Percentiles rank a stretch among this genome's conserved stretches.
Conservation (phyloP, 2,888 invertebrate species). For the Euclidia mi region DNA sequence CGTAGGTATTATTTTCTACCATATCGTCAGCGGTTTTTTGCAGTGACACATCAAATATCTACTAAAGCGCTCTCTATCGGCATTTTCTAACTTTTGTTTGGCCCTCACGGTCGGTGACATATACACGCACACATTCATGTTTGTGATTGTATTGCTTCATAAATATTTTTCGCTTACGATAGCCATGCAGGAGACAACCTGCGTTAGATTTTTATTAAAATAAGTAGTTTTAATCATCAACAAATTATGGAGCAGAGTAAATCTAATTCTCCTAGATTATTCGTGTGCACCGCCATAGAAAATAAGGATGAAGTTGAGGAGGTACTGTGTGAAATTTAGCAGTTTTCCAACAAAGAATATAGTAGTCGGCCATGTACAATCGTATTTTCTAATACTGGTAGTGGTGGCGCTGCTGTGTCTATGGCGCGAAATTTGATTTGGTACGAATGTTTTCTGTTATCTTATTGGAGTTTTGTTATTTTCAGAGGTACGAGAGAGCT, state of each 20-base stretch:
- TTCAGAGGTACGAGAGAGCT: constrained; percentile 97
- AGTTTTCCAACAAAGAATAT: constrained; percentile 87
- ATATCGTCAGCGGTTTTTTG: constrained; percentile 23
- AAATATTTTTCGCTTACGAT: constrained; percentile 90
- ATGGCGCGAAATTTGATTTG: constrained; percentile 84
- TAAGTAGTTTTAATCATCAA: constrained; percentile 86
- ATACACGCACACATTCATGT: constrained; percentile 79
- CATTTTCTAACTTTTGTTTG: constrained; percentile 56
- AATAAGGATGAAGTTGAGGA: constrained; percentile 97
- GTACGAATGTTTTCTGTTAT: constrained; percentile 49
- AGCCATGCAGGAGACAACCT: constrained; percentile 91
- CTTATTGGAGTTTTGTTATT: constrained; percentile 66
- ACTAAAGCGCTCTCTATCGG: constrained; percentile 65
- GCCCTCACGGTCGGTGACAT: constrained; percentile 60
- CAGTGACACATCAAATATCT: constrained; percentile 17
- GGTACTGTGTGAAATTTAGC: constrained; percentile 91
- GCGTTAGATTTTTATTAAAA: constrained; percentile 90
- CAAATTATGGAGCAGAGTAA: constrained; percentile 90
- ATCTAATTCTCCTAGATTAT: constrained; percentile 93
- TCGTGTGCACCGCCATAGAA: constrained; percentile 95
- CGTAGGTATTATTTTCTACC: constrained; percentile 28
- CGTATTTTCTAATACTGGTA: constrained; percentile 81
- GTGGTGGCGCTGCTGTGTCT: constrained; percentile 80
- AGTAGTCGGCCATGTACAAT: constrained; percentile 88
- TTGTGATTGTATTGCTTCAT: constrained; percentile 87